phyloP scores from a whole-genome alignment of 2,113 vertebrate species.

The Butorides virescens region DNA sequence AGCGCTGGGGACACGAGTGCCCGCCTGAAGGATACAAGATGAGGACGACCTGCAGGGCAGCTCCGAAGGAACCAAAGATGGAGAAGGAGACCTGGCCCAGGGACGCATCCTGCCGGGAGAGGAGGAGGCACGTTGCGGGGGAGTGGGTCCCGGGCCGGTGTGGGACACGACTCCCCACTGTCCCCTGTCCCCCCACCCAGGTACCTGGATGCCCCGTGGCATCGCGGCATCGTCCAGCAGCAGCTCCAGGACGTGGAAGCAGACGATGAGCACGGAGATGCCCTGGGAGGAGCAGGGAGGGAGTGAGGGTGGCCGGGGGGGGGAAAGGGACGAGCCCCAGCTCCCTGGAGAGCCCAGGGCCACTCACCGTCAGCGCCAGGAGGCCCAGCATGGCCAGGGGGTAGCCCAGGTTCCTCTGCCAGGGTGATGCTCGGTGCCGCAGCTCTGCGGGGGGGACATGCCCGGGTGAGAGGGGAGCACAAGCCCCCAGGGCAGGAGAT shows the following conservation, averaged over 20 bases:
- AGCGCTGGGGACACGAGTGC: not conserved
- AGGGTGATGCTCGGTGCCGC: slow-evolving; percentile 86
- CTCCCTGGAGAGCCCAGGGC: no score
- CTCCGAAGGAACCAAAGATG: slow-evolving; percentile 91
- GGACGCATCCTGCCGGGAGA: slow-evolving; percentile 77
- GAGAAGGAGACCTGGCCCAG: slow-evolving; percentile 95
- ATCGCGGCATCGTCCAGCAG: slow-evolving; percentile 92
- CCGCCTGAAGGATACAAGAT: slow-evolving; percentile 91
- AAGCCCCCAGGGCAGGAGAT: not conserved
- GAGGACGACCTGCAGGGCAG: slow-evolving; percentile 91
- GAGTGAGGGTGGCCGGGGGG: not conserved
- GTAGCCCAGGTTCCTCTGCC: slow-evolving; percentile 96
- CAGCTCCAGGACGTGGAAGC: slow-evolving; percentile 92
- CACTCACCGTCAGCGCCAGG: slow-evolving; percentile 85
- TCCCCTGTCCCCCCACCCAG: accelerated
- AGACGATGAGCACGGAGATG: slow-evolving; percentile 91
- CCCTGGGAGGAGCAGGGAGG: slow-evolving; percentile 74
- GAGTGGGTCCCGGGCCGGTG: accelerated
- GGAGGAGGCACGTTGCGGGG: not conserved
- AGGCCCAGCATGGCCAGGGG: slow-evolving; percentile 92
- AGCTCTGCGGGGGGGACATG: slow-evolving; percentile 74
- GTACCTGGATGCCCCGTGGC: slow-evolving; percentile 94
- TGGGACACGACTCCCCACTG: accelerated
- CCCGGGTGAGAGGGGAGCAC: not conserved
- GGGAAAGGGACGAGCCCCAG: accelerated